Evolutionary conservation across 2,797 vertebrate genomes (phyloP).

Genomic region (Rhyacichthys aspro): DNA sequence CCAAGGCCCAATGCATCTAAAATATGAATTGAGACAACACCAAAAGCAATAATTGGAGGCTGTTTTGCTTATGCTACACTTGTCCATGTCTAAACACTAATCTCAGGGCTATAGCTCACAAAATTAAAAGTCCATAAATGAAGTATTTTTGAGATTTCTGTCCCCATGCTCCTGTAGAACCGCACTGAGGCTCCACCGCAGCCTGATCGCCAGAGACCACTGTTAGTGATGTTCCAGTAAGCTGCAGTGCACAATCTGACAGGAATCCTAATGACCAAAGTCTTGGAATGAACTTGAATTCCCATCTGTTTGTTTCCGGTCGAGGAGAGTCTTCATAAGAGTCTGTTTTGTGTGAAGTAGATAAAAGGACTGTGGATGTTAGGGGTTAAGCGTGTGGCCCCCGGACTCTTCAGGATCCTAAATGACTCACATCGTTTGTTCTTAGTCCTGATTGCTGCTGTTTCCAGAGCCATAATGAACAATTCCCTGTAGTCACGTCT

Average conservation of each 20-base stretch:
- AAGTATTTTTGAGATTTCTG: constrained; percentile 60
- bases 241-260: constrained; percentile 35
- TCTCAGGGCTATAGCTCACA: no score
- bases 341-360: constrained; percentile 21
- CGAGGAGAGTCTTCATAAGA: constrained; percentile 17
- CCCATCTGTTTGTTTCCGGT: constrained; percentile 58
- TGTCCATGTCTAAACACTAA: no score
- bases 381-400: constrained; percentile 50
- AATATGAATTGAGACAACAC: no score
- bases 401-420: constrained; percentile 48
- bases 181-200: constrained; percentile 51
- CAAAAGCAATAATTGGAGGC: no score
- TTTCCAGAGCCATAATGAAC: constrained; percentile 69
- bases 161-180: constrained; percentile 65
- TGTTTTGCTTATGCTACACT: no score
- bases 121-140: constrained; percentile 29
- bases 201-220: constrained; percentile 49
- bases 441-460: constrained; percentile 68
- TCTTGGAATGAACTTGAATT: constrained; percentile 33
- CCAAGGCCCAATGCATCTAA: no score
- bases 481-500: constrained; percentile 67
- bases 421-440: constrained; percentile 64
- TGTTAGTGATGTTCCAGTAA: constrained; percentile 53
- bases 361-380: constrained; percentile 38
- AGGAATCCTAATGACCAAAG: constrained; percentile 62